Evolutionary conservation across 2,888 invertebrate genomes (phyloP).

Genomic region (Agonopterix heracliana): DNA sequence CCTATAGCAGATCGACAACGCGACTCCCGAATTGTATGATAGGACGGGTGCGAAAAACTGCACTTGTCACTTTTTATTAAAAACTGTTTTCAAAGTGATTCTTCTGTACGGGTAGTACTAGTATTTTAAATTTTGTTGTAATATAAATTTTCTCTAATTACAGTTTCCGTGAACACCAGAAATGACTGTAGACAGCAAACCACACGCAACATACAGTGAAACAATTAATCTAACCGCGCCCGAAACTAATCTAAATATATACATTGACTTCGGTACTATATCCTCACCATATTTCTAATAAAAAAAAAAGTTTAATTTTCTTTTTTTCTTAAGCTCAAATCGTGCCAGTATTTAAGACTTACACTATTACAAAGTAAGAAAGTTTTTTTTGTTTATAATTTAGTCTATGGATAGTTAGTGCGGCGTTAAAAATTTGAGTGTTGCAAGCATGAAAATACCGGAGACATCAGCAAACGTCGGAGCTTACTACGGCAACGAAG

Average conservation of each 20-base stretch:
- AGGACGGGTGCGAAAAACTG: no score
- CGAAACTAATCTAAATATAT: constrained; percentile 10
- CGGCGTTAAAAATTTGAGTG: constrained; percentile 26
- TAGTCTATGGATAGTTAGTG: constrained; percentile 16
- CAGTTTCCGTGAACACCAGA: constrained; percentile 49
- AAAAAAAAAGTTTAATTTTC: constrained; percentile 12
- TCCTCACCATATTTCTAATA: constrained; percentile 3
- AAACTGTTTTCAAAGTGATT: no score
- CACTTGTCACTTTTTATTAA: no score
- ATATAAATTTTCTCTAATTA: constrained; percentile 11
- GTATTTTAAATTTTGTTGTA: no score
- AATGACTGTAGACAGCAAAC: constrained; percentile 47
- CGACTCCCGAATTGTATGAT: no score
- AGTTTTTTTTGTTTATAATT: neutral
- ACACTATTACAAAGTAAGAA: neutral
- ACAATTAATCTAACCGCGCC: constrained; percentile 40
- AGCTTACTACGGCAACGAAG: constrained; percentile 65
- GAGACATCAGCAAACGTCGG: constrained; percentile 62
- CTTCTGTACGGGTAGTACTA: no score
- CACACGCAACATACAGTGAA: constrained; percentile 25
- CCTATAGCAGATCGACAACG: no score
- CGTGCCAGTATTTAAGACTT: constrained; percentile 8
- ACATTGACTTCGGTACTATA: no score
- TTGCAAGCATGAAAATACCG: constrained; percentile 65
- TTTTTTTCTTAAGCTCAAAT: constrained; percentile 14